These are phyloP conservation scores for Spilarctia lutea DNA, from an alignment of 2,888 invertebrate species.

Conservation along the genomic window DNA sequence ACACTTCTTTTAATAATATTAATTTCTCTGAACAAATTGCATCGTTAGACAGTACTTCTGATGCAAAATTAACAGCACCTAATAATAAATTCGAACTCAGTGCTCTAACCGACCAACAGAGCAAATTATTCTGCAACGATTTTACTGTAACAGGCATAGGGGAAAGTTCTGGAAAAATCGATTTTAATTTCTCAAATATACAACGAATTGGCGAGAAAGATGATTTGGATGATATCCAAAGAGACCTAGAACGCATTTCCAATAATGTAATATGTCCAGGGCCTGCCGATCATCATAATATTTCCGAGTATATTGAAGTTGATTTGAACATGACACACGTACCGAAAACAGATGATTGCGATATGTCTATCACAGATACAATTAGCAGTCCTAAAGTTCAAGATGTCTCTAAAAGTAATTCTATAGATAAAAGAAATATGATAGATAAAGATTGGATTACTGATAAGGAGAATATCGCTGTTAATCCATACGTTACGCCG, in stretches of 20 bases:
- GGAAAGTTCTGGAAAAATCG: conserved; percentile 69
- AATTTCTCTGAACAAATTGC: conserved; percentile 67
- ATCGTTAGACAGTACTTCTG: conserved; percentile 63
- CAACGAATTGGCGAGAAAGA: conserved; percentile 61
- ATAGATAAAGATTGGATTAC: conserved; percentile 62
- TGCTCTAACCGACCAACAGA: conserved; percentile 68
- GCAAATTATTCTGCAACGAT: conserved; percentile 70
- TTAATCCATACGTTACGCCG: conserved; percentile 72
- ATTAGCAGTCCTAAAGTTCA: conserved; percentile 70
- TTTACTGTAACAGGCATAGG: conserved; percentile 57
- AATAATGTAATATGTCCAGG: conserved; percentile 58
- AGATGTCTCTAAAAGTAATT: conserved; percentile 58
- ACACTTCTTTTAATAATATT: conserved; percentile 61
- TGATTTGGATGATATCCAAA: conserved; percentile 75
- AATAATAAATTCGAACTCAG: conserved; percentile 71
- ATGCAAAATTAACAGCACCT: conserved; percentile 60
- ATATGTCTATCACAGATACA: conserved; percentile 80
- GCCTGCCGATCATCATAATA: conserved; percentile 51
- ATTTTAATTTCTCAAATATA: conserved; percentile 72
- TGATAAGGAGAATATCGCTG: conserved; percentile 78
- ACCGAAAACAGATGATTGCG: conserved; percentile 62
- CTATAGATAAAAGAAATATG: conserved; percentile 50
- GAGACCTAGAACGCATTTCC: conserved; percentile 60
- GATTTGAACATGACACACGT: conserved; percentile 73
- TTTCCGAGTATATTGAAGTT: conserved; percentile 75